Evolutionary conservation across 2,113 vertebrate genomes (phyloP), one percentile per base, ranked within the genome.

Genomic region (Cephalopholis sonnerati): DNA sequence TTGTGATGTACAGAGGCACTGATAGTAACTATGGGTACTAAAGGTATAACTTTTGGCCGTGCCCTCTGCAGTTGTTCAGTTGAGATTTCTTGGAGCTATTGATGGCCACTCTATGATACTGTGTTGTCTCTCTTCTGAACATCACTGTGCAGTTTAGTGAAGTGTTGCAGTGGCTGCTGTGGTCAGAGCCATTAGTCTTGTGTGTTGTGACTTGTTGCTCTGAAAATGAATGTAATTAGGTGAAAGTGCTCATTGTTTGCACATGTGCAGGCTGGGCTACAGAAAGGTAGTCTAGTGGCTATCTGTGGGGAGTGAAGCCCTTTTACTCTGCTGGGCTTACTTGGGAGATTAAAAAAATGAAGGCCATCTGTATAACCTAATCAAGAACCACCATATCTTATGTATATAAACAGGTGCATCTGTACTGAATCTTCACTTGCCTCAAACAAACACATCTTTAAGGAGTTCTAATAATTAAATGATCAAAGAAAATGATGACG

Each of bases 21-120:
- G 24, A 62, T 68, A 36, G 75, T 68, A 72, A 75, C 79, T 77
- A n/a, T 57, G n/a, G n/a, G n/a, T n/a, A n/a, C n/a, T n/a, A n/a
- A 36, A 66, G 58, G 36, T 74, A 9, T 36, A 57, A 63, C 58
- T 77, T 74, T 20, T 65, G 58, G 24, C 59, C 18, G 36, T 74
- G 53, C 74, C 46, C 22, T 72, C 50, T 67, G n/a, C 69, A 78
- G 53, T 15, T 36, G 68, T 74, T 65, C 54, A 25, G 48, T 36
- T 71, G 73, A 87, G 81, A 53, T 57, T 12, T 46, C 73, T 54
- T 15, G 3, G 36, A 69, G 48, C 62, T 54, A 25, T n/a, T 25
- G 67, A 54, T 61, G 44, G 48, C 44, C 4, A 6, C 39, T 73
- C 55, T n/a, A n/a, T 77, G 41, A 9, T 2, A 0, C 24, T 36